Percentiles rank a stretch among this genome's conserved stretches.
phyloP scores from a whole-genome alignment of 1,140 invertebrate genomes.

The Dreissena rostriformis region DNA sequence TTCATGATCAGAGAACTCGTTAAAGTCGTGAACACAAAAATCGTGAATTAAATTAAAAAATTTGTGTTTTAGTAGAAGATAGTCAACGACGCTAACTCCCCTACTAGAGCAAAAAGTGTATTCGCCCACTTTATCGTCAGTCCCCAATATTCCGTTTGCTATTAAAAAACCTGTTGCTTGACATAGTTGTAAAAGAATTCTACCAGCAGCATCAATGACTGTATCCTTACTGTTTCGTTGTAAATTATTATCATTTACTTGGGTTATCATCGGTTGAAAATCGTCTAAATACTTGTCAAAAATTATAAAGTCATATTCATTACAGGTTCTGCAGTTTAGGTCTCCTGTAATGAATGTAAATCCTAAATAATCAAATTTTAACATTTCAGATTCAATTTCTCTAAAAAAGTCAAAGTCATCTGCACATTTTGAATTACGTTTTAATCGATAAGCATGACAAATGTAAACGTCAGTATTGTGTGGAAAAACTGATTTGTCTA shows the following conservation, averaged over 20 bases:
- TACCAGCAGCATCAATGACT: not conserved
- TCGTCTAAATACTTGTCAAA: conserved; percentile 28
- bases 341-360: not conserved
- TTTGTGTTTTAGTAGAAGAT: conserved; percentile 1
- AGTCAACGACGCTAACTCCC: conserved; percentile 12
- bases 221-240: conserved; percentile 3
- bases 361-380: conserved; percentile 21
- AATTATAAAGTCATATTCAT: conserved; percentile 1
- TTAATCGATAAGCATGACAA: not conserved
- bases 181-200: not conserved
- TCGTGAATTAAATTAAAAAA: not conserved
- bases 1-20: conserved; percentile 12
- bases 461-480: not conserved
- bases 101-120: conserved; percentile 17
- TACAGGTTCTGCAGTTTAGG: not conserved
- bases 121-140: conserved; percentile 1
- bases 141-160: conserved; percentile 15
- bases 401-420: not conserved
- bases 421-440: not conserved
- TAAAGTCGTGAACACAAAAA: conserved; percentile 2
- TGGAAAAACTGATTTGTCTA: not conserved
- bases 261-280: not conserved
- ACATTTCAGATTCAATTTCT: too few species aligned
- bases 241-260: not conserved
- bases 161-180: not conserved